Percentiles rank a stretch among this genome's conserved stretches.
Conservation (phyloP, 2,113 vertebrate genomes). For the Gadus macrocephalus region DNA sequence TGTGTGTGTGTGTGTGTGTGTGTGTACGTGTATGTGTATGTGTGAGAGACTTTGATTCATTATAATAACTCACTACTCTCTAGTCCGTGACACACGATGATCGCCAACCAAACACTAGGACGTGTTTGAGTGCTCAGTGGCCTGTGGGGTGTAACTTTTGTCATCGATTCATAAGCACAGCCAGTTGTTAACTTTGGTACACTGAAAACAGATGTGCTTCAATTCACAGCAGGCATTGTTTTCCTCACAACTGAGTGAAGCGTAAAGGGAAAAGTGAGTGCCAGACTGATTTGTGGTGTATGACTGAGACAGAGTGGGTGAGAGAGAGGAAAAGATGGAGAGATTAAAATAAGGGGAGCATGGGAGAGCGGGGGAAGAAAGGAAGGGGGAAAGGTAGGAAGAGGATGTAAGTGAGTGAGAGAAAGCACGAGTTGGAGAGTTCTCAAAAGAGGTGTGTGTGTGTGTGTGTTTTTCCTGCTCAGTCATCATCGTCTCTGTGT, state of each 20-base stretch:
- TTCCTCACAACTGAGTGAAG: slow-evolving; percentile 42
- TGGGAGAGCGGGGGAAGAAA: background rate
- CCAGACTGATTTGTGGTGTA: slow-evolving; percentile 25
- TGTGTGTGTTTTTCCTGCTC: slow-evolving; percentile 17
- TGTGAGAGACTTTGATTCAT: no score
- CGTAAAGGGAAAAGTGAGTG: slow-evolving; percentile 32
- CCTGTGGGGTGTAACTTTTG: slow-evolving; percentile 48
- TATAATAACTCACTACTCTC: background rate
- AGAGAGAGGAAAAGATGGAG: slow-evolving; percentile 16
- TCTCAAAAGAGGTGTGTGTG: background rate
- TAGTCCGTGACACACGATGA: background rate
- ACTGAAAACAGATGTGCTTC: slow-evolving; percentile 69
- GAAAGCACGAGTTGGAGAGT: background rate
- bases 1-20: no score
- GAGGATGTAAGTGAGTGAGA: background rate
- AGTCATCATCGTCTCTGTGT: slow-evolving; percentile 45
- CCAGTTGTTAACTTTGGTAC: slow-evolving; percentile 56
- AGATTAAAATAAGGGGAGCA: slow-evolving; percentile 10
- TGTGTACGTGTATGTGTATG: no score
- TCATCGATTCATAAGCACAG: slow-evolving; percentile 49
- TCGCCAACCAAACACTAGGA: slow-evolving; percentile 15
- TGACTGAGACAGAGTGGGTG: slow-evolving; percentile 8
- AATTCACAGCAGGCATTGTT: slow-evolving; percentile 57
- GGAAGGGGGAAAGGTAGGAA: background rate
- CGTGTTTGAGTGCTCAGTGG: slow-evolving; percentile 35